Percentiles rank a stretch among this genome's conserved stretches.
phyloP scores from a whole-genome alignment of 2,888 invertebrate genomes.

The Dynastes tityus region DNA sequence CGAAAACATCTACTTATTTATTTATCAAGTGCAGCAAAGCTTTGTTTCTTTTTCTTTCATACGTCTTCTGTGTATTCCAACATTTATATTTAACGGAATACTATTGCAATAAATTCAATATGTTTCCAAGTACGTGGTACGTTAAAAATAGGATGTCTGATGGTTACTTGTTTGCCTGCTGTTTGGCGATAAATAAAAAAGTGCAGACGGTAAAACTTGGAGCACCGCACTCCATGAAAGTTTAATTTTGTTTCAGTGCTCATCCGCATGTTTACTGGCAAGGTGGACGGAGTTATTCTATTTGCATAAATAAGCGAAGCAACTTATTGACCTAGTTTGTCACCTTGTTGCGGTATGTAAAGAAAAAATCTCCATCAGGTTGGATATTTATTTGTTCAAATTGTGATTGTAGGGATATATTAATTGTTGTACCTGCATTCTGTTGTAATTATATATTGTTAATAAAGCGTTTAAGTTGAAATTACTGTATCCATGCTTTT shows the following conservation, averaged over 20 bases:
- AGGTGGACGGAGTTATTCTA: slow-evolving; percentile 38
- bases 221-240: slow-evolving; percentile 17
- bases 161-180: slow-evolving; percentile 9
- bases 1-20: too few relatives aligned
- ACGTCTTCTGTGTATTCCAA: background rate
- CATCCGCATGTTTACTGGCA: slow-evolving; percentile 44
- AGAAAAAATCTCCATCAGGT: background rate
- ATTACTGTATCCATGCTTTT: background rate
- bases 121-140: background rate
- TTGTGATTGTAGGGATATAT: slow-evolving; percentile 1
- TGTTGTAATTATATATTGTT: background rate
- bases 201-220: slow-evolving; percentile 28
- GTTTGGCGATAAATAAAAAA: slow-evolving; percentile 22
- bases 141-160: slow-evolving; percentile 21
- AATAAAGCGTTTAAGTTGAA: slow-evolving; percentile 13
- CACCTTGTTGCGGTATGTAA: slow-evolving; percentile 5
- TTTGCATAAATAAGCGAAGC: slow-evolving; percentile 28
- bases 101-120: background rate
- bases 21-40: background rate
- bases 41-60: background rate
- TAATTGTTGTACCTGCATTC: slow-evolving; percentile 15
- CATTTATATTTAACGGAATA: slow-evolving; percentile 14
- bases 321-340: slow-evolving; percentile 39
- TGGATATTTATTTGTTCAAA: background rate
- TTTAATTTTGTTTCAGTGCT: slow-evolving; percentile 44